Evolutionary conservation across 2,888 invertebrate species (phyloP).

Genomic region (Agrotis exclamationis): DNA sequence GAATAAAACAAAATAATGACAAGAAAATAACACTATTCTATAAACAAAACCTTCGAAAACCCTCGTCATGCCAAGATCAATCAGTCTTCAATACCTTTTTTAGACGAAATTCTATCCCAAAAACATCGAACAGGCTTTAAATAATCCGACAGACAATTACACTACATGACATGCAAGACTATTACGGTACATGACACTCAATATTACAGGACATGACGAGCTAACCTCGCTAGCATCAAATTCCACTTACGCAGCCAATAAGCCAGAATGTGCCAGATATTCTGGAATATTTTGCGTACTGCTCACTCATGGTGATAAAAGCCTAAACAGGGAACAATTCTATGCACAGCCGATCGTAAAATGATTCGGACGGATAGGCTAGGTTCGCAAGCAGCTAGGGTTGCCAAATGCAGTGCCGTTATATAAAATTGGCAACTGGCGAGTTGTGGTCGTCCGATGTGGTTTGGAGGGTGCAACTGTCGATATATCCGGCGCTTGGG

Average conservation of each 20-base stretch:
- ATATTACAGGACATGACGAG: slow-evolving; percentile 33
- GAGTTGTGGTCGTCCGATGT: slow-evolving; percentile 47
- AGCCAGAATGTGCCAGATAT: slow-evolving; percentile 20
- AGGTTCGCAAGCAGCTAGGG: slow-evolving; percentile 38
- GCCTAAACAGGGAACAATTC: slow-evolving; percentile 55
- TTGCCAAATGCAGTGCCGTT: slow-evolving; percentile 63
- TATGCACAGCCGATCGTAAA: slow-evolving; percentile 55
- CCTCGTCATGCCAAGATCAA: slow-evolving; percentile 30
- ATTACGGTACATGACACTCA: slow-evolving; percentile 13
- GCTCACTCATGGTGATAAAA: slow-evolving; percentile 51
- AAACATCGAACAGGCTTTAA: neutral
- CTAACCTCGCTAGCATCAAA: slow-evolving; percentile 16
- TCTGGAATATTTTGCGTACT: slow-evolving; percentile 18
- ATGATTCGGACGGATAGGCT: slow-evolving; percentile 46
- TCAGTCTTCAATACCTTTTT: slow-evolving; percentile 29
- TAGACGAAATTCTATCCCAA: slow-evolving; percentile 3
- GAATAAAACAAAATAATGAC: slow-evolving; percentile 1
- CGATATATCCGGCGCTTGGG: slow-evolving; percentile 39
- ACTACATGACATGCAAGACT: slow-evolving; percentile 30
- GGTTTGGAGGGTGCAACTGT: slow-evolving; percentile 53
- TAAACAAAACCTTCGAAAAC: slow-evolving; percentile 4
- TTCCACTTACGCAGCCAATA: slow-evolving; percentile 36
- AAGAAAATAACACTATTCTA: neutral
- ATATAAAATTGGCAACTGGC: slow-evolving; percentile 64
- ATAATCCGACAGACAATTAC: slow-evolving; percentile 31